Percentiles rank a stretch among this genome's conserved stretches.
Evolutionary conservation across 2,113 vertebrate species (phyloP).

Genomic region (Platichthys flesus): DNA sequence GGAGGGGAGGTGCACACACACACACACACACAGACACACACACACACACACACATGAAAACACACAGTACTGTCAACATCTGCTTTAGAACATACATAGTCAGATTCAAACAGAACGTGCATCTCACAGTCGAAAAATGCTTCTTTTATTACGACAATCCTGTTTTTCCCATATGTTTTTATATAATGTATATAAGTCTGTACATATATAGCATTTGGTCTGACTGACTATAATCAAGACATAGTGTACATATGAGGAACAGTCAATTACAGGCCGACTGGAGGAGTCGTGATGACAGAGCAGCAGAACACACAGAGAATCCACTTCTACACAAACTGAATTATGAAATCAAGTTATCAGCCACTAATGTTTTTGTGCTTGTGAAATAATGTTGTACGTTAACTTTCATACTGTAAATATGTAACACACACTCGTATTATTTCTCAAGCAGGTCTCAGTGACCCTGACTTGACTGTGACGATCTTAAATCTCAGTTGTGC

Average conservation of each 20-base stretch:
- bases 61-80: slow-evolving; percentile 9
- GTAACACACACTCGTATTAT: too few species aligned
- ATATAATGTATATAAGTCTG: neutral
- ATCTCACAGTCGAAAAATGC: neutral
- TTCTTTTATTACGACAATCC: slow-evolving; percentile 1
- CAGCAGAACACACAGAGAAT: slow-evolving; percentile 9
- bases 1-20: slow-evolving; percentile 22
- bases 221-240: slow-evolving; percentile 54
- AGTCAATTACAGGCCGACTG: slow-evolving; percentile 47
- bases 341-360: neutral
- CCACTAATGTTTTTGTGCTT: too few species aligned
- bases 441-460: too few species aligned
- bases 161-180: neutral
- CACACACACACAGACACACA: slow-evolving; percentile 17
- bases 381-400: too few species aligned
- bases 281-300: slow-evolving; percentile 30
- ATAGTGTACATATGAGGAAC: slow-evolving; percentile 20
- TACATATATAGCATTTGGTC: slow-evolving; percentile 31
- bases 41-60: slow-evolving; percentile 22
- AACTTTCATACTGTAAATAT: too few species aligned
- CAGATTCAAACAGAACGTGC: slow-evolving; percentile 5
- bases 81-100: slow-evolving; percentile 18
- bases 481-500: neutral
- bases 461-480: slow-evolving; percentile 15
- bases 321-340: slow-evolving; percentile 28